phyloP scores from a whole-genome alignment of 2,888 invertebrate species.

The Polyommatus icarus region DNA sequence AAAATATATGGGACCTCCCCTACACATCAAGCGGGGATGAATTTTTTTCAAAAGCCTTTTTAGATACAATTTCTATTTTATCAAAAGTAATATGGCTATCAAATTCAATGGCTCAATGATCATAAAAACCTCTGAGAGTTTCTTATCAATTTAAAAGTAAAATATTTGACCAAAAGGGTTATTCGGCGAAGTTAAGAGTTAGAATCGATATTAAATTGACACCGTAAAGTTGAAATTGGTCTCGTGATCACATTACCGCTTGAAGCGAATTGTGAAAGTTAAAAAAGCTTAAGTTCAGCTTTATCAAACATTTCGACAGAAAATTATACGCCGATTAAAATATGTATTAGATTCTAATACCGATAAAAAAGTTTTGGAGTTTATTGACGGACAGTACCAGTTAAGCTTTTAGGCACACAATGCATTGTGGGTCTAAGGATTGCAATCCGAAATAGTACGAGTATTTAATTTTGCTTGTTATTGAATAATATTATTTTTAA shows the following conservation, averaged over 20 bases:
- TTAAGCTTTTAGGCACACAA: background rate
- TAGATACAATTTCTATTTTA: background rate
- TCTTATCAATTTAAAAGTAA: slow-evolving; percentile 29
- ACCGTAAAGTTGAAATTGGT: slow-evolving; percentile 29
- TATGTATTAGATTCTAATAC: background rate
- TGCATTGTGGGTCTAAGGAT: no score
- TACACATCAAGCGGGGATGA: no score
- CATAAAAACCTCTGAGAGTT: slow-evolving; percentile 20
- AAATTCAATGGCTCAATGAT: slow-evolving; percentile 14
- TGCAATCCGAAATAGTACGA: no score
- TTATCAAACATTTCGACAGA: slow-evolving; percentile 15
- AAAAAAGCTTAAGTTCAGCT: slow-evolving; percentile 15
- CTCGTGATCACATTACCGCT: slow-evolving; percentile 27
- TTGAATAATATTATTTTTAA: no score
- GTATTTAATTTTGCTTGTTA: no score
- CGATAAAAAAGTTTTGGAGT: background rate
- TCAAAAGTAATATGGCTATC: slow-evolving; percentile 9
- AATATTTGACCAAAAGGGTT: slow-evolving; percentile 28
- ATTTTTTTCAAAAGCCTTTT: background rate
- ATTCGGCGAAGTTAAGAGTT: slow-evolving; percentile 14
- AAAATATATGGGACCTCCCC: no score
- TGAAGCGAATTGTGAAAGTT: slow-evolving; percentile 23
- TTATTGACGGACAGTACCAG: background rate
- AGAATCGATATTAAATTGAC: slow-evolving; percentile 31
- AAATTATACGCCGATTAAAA: background rate